Conservation (phyloP, 2,888 invertebrate genomes). For the Dorcus parallelipipedus region DNA sequence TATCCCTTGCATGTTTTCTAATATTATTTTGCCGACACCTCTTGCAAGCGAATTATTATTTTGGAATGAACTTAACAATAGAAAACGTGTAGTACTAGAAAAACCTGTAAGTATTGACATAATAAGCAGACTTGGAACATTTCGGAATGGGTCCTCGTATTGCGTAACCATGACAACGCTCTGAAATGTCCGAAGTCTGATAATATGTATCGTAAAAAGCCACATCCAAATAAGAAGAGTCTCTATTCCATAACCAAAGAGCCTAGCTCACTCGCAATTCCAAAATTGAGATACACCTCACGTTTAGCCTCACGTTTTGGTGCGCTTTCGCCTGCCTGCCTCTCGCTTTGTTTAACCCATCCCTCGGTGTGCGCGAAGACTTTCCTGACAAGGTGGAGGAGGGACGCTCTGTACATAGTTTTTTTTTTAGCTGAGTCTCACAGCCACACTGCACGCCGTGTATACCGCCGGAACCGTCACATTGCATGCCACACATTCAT, state of each 20-base stretch:
- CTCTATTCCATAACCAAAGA: too few relatives aligned
- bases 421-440: slow-evolving; percentile 14
- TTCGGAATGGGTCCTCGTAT: too few relatives aligned
- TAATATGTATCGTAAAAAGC: too few relatives aligned
- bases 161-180: too few relatives aligned
- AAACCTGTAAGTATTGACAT: too few relatives aligned
- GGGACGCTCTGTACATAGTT: slow-evolving; percentile 44
- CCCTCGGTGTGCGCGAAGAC: slow-evolving; percentile 41
- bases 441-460: slow-evolving; percentile 27
- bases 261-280: too few relatives aligned
- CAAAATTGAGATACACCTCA: not conserved
- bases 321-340: slow-evolving; percentile 8
- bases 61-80: too few relatives aligned
- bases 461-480: slow-evolving; percentile 6
- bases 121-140: too few relatives aligned
- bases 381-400: slow-evolving; percentile 52
- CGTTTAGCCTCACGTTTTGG: not conserved
- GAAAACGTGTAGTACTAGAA: too few relatives aligned
- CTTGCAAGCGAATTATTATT: slow-evolving; percentile 1
- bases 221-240: too few relatives aligned
- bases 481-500: slow-evolving; percentile 14
- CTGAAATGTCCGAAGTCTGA: too few relatives aligned
- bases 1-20: not conserved
- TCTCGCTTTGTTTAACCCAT: slow-evolving; percentile 39
- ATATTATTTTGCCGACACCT: slow-evolving; percentile 5